Evolutionary conservation across 2,888 invertebrate species (phyloP), one percentile per base, ranked within the genome.

Genomic region (Clusia tigrina): DNA sequence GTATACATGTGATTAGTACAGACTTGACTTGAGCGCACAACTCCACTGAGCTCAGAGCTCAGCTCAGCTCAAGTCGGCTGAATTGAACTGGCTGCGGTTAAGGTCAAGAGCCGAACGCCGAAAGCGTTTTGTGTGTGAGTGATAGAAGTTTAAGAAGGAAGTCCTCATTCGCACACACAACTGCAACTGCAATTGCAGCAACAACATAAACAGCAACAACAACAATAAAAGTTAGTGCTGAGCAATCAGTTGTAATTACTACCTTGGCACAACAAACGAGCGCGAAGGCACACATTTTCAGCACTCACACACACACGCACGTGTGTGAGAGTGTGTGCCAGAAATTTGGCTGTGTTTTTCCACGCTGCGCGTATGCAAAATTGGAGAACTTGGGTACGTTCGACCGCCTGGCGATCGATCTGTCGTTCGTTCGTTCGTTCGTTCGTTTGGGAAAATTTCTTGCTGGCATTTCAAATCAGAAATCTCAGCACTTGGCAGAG

Each of bases 91-190:
- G 25, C 32, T 24, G 67, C 63, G 67, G 67, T 67, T 67, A 67
- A 67, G 67, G 67, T 67, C 67, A 67, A 67, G 58, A 56, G 65
- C 67, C 63, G 55, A 54, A 54, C 54, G 65, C 67, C 63, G 55
- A 54, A 54, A 63, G 63, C 61, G 53, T 26, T 64, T 63, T 42
- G 20, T 46, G 12, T 3, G 26, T n/a, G 42, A 20, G 26, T 20
- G 46, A 46, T 15, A n/a, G 23, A 37, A 2, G 59, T 20, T 22
- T 18, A 48, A 48, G 48, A 48, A 48, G 48, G 2, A 22, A 18
- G 22, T 48, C 48, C 20, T 22, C 53, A 12, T n/a, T 23, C n/a
- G 53, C 53, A 53, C n/a, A 53, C n/a, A n/a, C n/a, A n/a, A n/a
- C n/a, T n/a, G n/a, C n/a, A n/a, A n/a, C n/a, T n/a, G n/a, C n/a